Percentiles rank a stretch among this genome's conserved stretches.
phyloP scores from a whole-genome alignment of 2,797 vertebrate genomes.

The Rhinatrema bivittatum region DNA sequence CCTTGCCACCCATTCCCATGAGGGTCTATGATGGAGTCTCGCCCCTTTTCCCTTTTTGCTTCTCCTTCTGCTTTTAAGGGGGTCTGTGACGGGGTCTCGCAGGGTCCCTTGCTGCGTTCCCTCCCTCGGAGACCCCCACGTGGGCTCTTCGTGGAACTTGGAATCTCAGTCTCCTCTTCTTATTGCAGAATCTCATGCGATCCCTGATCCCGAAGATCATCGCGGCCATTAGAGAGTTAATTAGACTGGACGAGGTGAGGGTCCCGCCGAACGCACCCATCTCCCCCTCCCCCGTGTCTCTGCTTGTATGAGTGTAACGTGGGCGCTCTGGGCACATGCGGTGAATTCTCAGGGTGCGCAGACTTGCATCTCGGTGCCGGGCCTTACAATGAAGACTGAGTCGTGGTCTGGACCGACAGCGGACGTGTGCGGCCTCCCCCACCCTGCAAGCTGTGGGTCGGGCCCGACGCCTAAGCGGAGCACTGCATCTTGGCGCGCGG shows the following conservation, averaged over 20 bases:
- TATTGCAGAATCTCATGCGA: constrained; percentile 62
- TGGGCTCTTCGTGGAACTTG: too few relatives aligned
- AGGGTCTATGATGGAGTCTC: background rate
- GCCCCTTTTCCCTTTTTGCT: background rate
- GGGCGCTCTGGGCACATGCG: too few relatives aligned
- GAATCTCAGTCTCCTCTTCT: background rate
- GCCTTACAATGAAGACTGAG: too few relatives aligned
- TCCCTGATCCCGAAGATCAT: constrained; percentile 71
- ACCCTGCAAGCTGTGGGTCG: too few relatives aligned
- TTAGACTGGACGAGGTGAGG: constrained; percentile 70
- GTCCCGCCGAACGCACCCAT: background rate
- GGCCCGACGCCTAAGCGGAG: too few relatives aligned
- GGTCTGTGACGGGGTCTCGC: background rate
- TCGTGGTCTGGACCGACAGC: too few relatives aligned
- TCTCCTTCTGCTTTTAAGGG: background rate
- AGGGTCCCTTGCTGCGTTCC: background rate
- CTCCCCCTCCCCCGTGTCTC: background rate
- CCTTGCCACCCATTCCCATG: background rate
- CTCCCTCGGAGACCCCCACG: background rate
- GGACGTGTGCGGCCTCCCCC: too few relatives aligned
- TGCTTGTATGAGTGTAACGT: too few relatives aligned
- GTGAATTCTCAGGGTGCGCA: too few relatives aligned
- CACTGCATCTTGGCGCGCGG: too few relatives aligned
- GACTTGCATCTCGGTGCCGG: too few relatives aligned
- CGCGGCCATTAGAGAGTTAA: constrained; percentile 64